Conservation (phyloP, 1,140 invertebrate species). For the Mycetomoellerius zeteki region DNA sequence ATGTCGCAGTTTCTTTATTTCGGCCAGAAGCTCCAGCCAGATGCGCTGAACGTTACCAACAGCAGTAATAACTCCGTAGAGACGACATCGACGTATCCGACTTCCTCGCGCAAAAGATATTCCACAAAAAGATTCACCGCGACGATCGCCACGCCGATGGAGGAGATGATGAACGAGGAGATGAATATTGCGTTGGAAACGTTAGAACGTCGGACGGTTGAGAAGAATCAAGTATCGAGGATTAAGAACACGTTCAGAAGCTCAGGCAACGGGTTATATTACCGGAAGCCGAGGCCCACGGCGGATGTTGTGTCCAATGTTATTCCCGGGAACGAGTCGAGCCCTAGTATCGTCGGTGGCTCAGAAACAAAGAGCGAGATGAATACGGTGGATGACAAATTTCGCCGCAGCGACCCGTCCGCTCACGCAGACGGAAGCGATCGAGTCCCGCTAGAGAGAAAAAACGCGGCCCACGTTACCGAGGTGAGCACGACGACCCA, state of each 20-base stretch:
- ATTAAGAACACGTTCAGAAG: conserved; percentile 78
- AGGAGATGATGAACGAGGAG: conserved; percentile 81
- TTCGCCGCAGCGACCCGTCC: conserved; percentile 67
- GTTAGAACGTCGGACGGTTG: conserved; percentile 77
- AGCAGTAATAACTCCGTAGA: conserved; percentile 67
- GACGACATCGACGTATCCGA: conserved; percentile 72
- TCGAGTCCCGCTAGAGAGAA: conserved; percentile 58
- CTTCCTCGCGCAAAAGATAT: conserved; percentile 79
- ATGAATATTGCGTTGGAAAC: conserved; percentile 80
- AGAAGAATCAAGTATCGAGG: conserved; percentile 80
- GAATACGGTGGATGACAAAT: conserved; percentile 51
- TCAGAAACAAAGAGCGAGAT: conserved; percentile 55
- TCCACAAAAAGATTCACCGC: conserved; percentile 77
- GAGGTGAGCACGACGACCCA: conserved; percentile 71
- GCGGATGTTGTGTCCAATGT: conserved; percentile 81
- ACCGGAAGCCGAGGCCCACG: conserved; percentile 75
- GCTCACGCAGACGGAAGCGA: conserved; percentile 66
- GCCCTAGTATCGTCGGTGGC: neutral
- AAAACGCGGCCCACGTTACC: conserved; percentile 64
- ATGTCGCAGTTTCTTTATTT: conserved; percentile 91
- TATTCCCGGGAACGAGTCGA: conserved; percentile 73
- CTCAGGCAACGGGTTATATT: conserved; percentile 75
- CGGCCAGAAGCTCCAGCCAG: conserved; percentile 89
- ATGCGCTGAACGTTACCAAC: conserved; percentile 73
- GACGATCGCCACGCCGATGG: conserved; percentile 66